These are phyloP conservation scores for Hedychridium roseum DNA, from an alignment of 2,888 invertebrate species.

Conservation along the genomic window DNA sequence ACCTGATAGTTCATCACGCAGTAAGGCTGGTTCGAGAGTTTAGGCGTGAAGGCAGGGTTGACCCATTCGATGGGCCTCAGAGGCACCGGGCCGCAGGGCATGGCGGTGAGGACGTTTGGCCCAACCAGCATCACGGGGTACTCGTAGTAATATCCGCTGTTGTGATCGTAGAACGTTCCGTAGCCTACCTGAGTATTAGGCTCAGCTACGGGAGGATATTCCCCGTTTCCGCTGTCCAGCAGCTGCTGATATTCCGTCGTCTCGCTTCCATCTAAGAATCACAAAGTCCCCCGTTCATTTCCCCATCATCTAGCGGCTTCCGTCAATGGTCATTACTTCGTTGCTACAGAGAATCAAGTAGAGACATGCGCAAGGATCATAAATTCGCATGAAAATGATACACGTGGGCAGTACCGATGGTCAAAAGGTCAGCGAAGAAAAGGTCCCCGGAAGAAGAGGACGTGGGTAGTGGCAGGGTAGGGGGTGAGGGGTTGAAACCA, in stretches of 20 bases:
- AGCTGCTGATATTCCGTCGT: constrained; percentile 60
- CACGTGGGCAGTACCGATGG: neutral
- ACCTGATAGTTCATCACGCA: constrained; percentile 58
- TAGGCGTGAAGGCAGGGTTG: constrained; percentile 60
- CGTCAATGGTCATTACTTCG: no score
- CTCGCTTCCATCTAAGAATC: constrained; percentile 56
- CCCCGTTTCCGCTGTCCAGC: constrained; percentile 45
- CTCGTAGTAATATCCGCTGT: constrained; percentile 58
- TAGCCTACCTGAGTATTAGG: constrained; percentile 48
- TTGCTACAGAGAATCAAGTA: no score
- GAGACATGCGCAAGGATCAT: no score
- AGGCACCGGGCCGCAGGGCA: constrained; percentile 64
- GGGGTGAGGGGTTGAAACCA: constrained; percentile 3
- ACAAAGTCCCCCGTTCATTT: no score
- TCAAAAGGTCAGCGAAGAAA: neutral
- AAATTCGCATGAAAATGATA: neutral
- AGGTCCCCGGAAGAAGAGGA: neutral
- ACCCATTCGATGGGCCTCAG: constrained; percentile 65
- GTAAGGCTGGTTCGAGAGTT: constrained; percentile 52
- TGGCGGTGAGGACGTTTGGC: constrained; percentile 57
- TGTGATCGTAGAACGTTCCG: constrained; percentile 58
- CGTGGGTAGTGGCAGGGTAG: constrained; percentile 5
- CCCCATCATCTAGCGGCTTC: no score
- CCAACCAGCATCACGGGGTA: constrained; percentile 61
- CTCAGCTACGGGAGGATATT: constrained; percentile 44